Evolutionary conservation across 1,140 invertebrate species (phyloP).

Genomic region (Tribolium madens): DNA sequence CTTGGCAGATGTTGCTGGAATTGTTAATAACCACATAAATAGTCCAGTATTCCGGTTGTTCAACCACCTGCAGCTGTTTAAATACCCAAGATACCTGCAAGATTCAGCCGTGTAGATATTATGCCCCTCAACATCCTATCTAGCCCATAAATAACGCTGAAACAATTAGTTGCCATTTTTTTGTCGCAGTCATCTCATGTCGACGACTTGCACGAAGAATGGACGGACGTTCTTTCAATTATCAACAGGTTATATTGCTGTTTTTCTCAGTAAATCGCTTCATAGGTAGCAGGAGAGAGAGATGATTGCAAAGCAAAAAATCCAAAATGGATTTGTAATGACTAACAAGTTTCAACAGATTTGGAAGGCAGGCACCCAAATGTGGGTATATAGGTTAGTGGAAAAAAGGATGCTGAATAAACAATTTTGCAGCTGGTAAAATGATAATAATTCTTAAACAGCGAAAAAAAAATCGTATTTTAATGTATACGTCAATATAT

Average conservation of each 20-base stretch:
- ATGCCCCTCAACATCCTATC: conserved; percentile 25
- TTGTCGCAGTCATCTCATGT: conserved; percentile 18
- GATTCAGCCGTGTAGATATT: conserved; percentile 31
- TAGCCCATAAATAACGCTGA: conserved; percentile 25
- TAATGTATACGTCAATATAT: too few relatives aligned
- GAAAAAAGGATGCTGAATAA: too few relatives aligned
- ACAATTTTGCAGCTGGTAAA: too few relatives aligned
- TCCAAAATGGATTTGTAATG: background rate
- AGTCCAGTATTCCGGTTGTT: conserved; percentile 43
- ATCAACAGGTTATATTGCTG: background rate
- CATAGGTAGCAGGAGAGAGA: background rate
- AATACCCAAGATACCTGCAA: conserved; percentile 36
- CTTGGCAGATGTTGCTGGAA: conserved; percentile 42
- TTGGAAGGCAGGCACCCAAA: background rate
- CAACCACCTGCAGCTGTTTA: conserved; percentile 42
- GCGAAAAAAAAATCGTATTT: too few relatives aligned
- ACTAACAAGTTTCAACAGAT: background rate
- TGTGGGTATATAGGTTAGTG: too few relatives aligned
- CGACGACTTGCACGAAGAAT: conserved; percentile 32
- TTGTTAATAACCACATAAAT: conserved; percentile 39
- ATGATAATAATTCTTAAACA: too few relatives aligned
- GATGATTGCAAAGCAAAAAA: background rate
- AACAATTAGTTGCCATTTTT: conserved; percentile 34
- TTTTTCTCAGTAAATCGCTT: conserved; percentile 27
- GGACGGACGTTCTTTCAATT: conserved; percentile 28